phyloP scores from a whole-genome alignment of 2,797 vertebrate species.

The Protonibea diacanthus region DNA sequence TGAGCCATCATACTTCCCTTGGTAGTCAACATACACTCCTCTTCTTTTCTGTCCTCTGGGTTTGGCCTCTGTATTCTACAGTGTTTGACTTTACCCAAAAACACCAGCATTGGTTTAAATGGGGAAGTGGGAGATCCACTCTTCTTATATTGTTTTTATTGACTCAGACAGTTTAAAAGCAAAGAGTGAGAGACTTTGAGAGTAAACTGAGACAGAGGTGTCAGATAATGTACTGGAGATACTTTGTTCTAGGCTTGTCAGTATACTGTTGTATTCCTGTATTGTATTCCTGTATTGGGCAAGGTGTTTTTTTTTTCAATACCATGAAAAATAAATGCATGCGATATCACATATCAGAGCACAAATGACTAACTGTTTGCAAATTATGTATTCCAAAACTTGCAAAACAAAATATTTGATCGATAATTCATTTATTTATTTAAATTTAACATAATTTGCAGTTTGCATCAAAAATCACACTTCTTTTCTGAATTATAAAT shows the following conservation, averaged over 20 bases:
- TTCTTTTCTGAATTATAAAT: too few relatives aligned
- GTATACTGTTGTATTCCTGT: constrained; percentile 7
- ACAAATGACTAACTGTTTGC: not conserved
- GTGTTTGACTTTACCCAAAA: constrained; percentile 38
- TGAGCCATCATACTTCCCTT: constrained; percentile 54
- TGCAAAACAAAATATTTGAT: not conserved
- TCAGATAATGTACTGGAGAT: constrained; percentile 20
- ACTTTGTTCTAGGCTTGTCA: constrained; percentile 38
- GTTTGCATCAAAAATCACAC: too few relatives aligned
- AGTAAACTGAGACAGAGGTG: constrained; percentile 34
- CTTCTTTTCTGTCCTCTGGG: constrained; percentile 25
- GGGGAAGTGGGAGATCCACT: constrained; percentile 44
- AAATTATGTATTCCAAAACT: constrained; percentile 1
- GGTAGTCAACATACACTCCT: constrained; percentile 57
- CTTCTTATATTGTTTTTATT: constrained; percentile 62
- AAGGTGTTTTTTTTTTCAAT: not conserved
- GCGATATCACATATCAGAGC: not conserved
- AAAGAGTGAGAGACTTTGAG: constrained; percentile 43
- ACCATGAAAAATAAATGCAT: not conserved
- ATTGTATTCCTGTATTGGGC: not conserved
- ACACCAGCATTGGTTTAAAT: constrained; percentile 53
- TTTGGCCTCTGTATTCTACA: constrained; percentile 34
- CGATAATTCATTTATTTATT: not conserved
- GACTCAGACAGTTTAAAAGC: constrained; percentile 58
- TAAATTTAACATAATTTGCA: not conserved